A percentile compares a stretch with the other conserved stretches of the same genome.
These are phyloP conservation scores for Manis javanica DNA, from an alignment of 2,797 vertebrate genomes.

Conservation along the genomic window DNA sequence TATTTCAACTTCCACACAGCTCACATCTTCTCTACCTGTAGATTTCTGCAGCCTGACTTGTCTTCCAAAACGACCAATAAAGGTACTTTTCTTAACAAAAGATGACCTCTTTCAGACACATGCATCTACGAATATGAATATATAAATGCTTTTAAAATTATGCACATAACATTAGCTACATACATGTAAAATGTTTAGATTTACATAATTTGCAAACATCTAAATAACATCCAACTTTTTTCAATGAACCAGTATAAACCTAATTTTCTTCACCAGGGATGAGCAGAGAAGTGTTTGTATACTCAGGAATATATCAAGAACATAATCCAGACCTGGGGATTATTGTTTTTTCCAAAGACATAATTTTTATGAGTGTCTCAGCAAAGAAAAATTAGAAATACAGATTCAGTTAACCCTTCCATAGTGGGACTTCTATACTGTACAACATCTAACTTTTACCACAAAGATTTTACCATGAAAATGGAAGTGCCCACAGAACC, in stretches of 20 bases:
- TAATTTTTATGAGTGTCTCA: neutral
- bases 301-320: neutral
- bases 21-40: neutral
- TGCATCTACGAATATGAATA: neutral
- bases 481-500: neutral
- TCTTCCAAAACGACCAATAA: neutral
- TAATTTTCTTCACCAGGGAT: neutral
- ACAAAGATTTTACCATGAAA: neutral
- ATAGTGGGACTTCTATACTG: neutral
- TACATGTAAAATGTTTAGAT: neutral
- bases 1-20: neutral
- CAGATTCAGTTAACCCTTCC: neutral
- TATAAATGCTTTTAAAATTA: neutral
- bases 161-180: neutral
- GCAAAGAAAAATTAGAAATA: constrained; percentile 37
- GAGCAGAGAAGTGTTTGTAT: neutral
- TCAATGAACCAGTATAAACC: neutral
- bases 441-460: neutral
- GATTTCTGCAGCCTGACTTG: neutral
- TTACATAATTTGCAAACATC: neutral
- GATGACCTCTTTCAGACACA: neutral
- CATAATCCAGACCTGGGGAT: neutral
- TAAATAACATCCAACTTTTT: neutral
- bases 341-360: neutral
- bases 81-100: neutral